Evolutionary conservation across 2,113 vertebrate genomes (phyloP).

Genomic region (Dunckerocampus dactyliophorus): DNA sequence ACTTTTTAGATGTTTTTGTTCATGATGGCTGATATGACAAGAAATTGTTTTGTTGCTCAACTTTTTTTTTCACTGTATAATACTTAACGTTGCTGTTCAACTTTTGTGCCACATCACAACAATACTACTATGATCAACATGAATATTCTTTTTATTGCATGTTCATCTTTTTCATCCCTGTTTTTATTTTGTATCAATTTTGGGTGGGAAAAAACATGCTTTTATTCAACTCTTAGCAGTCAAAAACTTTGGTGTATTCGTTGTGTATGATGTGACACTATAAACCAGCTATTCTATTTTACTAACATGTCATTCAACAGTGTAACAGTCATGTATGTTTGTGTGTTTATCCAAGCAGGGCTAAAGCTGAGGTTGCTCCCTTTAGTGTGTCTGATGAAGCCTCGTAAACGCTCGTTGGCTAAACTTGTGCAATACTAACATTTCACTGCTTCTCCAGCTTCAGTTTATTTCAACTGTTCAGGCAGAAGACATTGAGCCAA

Average conservation of each 20-base stretch:
- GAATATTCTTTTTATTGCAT: constrained; percentile 53
- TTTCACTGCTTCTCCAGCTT: constrained; percentile 45
- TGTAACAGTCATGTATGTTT: constrained; percentile 72
- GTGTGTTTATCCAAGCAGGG: constrained; percentile 35
- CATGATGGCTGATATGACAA: constrained; percentile 50
- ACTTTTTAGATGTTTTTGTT: constrained; percentile 44
- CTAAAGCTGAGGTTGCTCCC: constrained; percentile 64
- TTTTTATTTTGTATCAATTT: constrained; percentile 79
- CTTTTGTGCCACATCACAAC: constrained; percentile 80
- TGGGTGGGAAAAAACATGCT: constrained; percentile 64
- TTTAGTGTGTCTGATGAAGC: constrained; percentile 15
- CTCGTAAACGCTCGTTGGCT: constrained; percentile 19
- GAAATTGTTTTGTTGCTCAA: constrained; percentile 51
- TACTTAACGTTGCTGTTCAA: constrained; percentile 72
- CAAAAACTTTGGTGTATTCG: constrained; percentile 87
- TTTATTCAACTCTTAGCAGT: constrained; percentile 64
- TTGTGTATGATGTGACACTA: constrained; percentile 96
- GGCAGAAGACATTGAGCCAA: constrained; percentile 56
- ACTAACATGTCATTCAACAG: constrained; percentile 84
- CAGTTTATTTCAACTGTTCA: constrained; percentile 45
- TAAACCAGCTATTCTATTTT: constrained; percentile 85
- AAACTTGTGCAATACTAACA: constrained; percentile 63
- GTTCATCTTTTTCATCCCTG: constrained; percentile 48
- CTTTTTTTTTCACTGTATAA: constrained; percentile 53
- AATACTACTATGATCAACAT: constrained; percentile 75